Evolutionary conservation across 2,888 invertebrate genomes (phyloP).

Genomic region (Sipunculus nudus): DNA sequence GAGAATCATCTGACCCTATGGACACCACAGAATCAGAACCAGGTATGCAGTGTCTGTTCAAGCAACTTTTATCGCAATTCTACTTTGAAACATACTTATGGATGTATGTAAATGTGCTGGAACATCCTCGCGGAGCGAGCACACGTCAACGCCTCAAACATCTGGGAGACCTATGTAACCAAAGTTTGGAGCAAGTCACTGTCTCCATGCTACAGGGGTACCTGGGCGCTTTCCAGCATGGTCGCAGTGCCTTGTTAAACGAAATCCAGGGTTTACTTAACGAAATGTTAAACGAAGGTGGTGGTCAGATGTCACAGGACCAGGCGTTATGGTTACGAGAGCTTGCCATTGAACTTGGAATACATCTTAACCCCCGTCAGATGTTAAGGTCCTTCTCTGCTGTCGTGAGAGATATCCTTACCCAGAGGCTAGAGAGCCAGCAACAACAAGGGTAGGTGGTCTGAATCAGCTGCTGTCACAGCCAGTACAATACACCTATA

Average conservation of each 20-base stretch:
- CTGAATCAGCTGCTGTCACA: too few species aligned
- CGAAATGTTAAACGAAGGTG: not conserved
- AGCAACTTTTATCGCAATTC: conserved; percentile 22
- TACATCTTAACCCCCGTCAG: conserved; percentile 27
- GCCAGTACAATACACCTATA: too few species aligned
- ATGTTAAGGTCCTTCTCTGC: conserved; percentile 27
- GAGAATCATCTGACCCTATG: too few species aligned
- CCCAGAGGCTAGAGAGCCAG: too few species aligned
- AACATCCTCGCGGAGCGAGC: conserved; percentile 22
- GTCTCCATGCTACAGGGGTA: conserved; percentile 17
- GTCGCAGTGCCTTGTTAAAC: conserved; percentile 1
- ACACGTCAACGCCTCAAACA: conserved; percentile 16
- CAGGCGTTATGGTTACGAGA: conserved; percentile 9
- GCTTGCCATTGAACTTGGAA: conserved; percentile 25
- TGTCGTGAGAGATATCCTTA: conserved; percentile 29
- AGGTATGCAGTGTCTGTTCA: too few species aligned
- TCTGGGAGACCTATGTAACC: conserved; percentile 6
- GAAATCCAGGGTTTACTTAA: not conserved
- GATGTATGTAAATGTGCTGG: conserved; percentile 24
- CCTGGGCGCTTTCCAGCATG: conserved; percentile 10
- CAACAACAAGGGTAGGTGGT: too few species aligned
- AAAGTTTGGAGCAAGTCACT: conserved; percentile 14
- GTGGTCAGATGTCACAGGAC: conserved; percentile 3
- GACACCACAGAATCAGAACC: too few species aligned
- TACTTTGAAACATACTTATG: conserved; percentile 31